Evolutionary conservation across 1,140 invertebrate species (phyloP).

Genomic region (Calliphora vicina): DNA sequence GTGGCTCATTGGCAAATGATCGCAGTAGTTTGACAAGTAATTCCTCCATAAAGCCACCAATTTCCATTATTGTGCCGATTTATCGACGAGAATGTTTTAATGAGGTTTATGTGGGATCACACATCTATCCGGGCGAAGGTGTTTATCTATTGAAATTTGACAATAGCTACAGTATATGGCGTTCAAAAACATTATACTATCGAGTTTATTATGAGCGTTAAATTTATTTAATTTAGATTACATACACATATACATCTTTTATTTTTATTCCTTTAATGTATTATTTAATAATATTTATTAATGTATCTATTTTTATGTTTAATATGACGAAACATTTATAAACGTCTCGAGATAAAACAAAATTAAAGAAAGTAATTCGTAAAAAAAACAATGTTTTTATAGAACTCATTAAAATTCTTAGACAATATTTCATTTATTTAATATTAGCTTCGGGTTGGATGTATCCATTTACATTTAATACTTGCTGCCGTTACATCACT

Average conservation of each 20-base stretch:
- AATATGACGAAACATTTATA: constrained; percentile 8
- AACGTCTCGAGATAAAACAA: background rate
- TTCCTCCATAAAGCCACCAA: constrained; percentile 66
- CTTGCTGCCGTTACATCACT: constrained; percentile 65
- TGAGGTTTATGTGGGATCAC: constrained; percentile 97
- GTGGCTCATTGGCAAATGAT: constrained; percentile 61
- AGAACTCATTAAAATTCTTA: no score
- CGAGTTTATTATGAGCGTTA: constrained; percentile 94
- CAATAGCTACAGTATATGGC: constrained; percentile 98
- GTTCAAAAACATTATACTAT: constrained; percentile 99
- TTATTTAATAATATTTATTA: constrained; percentile 32
- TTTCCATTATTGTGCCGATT: constrained; percentile 87
- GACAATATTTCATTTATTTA: background rate
- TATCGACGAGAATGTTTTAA: constrained; percentile 95
- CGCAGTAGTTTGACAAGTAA: constrained; percentile 40
- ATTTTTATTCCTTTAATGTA: background rate
- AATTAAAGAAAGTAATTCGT: background rate
- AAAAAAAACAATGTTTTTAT: background rate
- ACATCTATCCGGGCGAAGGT: constrained; percentile 95
- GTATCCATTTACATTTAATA: constrained; percentile 70
- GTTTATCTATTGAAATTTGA: constrained; percentile 99
- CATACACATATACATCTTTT: background rate
- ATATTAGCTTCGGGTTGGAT: constrained; percentile 37
- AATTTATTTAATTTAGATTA: constrained; percentile 11
- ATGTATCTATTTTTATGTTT: constrained; percentile 10